Conservation (phyloP, 1,140 invertebrate genomes). For the Formica exsecta region DNA sequence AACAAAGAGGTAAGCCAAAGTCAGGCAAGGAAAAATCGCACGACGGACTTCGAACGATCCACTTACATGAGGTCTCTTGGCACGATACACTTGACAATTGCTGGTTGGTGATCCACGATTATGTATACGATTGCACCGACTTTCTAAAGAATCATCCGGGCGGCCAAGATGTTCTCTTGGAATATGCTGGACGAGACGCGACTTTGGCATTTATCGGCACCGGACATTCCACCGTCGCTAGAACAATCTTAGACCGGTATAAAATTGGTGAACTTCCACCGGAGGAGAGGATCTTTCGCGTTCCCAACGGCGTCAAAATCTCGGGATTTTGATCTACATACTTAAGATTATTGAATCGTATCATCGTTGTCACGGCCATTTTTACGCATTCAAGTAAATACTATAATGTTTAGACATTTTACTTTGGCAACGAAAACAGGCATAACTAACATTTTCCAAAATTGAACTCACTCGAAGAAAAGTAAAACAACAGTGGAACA, state of each 20-base stretch:
- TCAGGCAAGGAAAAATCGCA: slow-evolving; percentile 2
- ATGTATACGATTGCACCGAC: slow-evolving; percentile 91
- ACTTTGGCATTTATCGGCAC: slow-evolving; percentile 93
- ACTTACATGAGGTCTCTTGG: slow-evolving; percentile 88
- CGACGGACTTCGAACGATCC: slow-evolving; percentile 83
- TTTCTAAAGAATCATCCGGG: slow-evolving; percentile 94
- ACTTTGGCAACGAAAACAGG: not conserved
- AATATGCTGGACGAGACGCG: slow-evolving; percentile 95
- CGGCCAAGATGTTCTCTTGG: slow-evolving; percentile 93
- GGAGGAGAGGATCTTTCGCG: slow-evolving; percentile 90
- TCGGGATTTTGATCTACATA: not conserved
- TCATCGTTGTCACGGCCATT: not conserved
- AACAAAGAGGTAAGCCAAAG: slow-evolving; percentile 4
- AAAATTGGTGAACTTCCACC: slow-evolving; percentile 91
- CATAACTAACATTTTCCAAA: not conserved
- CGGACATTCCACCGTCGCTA: slow-evolving; percentile 91
- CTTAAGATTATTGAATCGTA: not conserved
- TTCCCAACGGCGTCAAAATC: slow-evolving; percentile 83
- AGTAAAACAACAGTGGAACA: not conserved
- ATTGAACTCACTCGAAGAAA: not conserved
- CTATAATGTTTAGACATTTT: not conserved
- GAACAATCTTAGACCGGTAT: slow-evolving; percentile 88
- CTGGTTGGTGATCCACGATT: slow-evolving; percentile 92
- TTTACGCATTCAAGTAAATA: not conserved
- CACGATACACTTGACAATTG: slow-evolving; percentile 90